Evolutionary conservation across 1,140 invertebrate species (phyloP).

Genomic region (Contarinia nasturtii): DNA sequence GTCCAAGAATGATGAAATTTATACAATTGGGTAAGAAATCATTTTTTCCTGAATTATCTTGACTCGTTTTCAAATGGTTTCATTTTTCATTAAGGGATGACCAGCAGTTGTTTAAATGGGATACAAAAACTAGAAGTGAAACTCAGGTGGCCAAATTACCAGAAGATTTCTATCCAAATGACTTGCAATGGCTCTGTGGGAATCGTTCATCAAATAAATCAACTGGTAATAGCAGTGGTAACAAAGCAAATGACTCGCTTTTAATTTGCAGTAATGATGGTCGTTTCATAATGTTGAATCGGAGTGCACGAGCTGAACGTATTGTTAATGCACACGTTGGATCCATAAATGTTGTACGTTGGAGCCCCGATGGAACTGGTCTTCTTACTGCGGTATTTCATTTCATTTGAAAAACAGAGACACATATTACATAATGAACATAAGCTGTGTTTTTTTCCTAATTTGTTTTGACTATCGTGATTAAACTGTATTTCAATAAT

Average conservation of each 20-base stretch:
- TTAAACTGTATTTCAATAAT: slow-evolving; percentile 21
- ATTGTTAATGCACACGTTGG: slow-evolving; percentile 81
- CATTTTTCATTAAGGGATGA: slow-evolving; percentile 50
- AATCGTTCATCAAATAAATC: slow-evolving; percentile 30
- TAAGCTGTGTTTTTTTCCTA: not conserved
- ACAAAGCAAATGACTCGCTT: slow-evolving; percentile 59
- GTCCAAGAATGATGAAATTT: slow-evolving; percentile 81
- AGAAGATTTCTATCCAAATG: slow-evolving; percentile 68
- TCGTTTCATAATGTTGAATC: slow-evolving; percentile 52
- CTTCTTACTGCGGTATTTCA: slow-evolving; percentile 62
- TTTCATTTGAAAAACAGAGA: no score
- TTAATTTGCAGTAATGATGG: slow-evolving; percentile 82
- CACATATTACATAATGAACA: no score
- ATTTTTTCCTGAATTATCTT: not conserved
- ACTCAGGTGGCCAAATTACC: slow-evolving; percentile 56
- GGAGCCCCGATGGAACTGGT: slow-evolving; percentile 85
- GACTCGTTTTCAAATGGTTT: slow-evolving; percentile 1
- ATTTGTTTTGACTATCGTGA: not conserved
- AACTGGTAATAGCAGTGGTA: slow-evolving; percentile 31
- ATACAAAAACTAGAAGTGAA: slow-evolving; percentile 56
- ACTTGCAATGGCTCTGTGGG: slow-evolving; percentile 52
- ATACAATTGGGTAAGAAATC: slow-evolving; percentile 56
- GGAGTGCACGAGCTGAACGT: slow-evolving; percentile 81
- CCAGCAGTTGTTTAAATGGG: slow-evolving; percentile 77
- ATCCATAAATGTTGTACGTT: slow-evolving; percentile 65